phyloP scores from a whole-genome alignment of 2,888 invertebrate genomes.

The Tenthredo notha region DNA sequence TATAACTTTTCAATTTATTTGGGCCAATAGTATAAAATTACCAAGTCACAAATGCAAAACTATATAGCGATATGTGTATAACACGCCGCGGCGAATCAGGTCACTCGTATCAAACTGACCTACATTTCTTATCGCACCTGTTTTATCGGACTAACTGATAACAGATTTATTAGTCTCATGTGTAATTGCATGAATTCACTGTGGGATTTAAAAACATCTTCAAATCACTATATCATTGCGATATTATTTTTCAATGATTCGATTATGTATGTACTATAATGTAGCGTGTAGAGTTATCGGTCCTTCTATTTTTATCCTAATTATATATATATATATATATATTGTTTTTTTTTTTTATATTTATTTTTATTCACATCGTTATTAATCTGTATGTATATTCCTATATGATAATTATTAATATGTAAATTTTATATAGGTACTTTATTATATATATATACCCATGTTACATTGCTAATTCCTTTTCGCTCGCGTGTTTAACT shows the following conservation, averaged over 20 bases:
- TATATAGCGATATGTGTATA: slow-evolving; percentile 27
- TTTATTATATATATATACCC: too few species aligned
- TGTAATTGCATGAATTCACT: background rate
- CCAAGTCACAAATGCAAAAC: slow-evolving; percentile 6
- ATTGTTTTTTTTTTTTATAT: background rate
- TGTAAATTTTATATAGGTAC: background rate
- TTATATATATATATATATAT: background rate
- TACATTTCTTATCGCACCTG: slow-evolving; percentile 75
- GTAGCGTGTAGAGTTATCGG: background rate
- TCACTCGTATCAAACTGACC: slow-evolving; percentile 77
- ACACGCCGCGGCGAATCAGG: slow-evolving; percentile 70
- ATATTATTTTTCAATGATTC: background rate
- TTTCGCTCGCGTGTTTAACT: background rate
- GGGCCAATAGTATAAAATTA: slow-evolving; percentile 30
- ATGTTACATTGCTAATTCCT: background rate
- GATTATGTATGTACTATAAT: background rate
- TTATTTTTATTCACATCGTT: background rate
- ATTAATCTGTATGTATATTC: background rate
- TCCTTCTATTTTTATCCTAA: background rate
- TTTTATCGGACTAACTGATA: slow-evolving; percentile 65
- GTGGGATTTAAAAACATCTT: background rate
- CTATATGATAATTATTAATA: background rate
- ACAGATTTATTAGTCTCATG: slow-evolving; percentile 29
- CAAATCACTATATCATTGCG: background rate
- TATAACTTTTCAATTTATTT: slow-evolving; percentile 36